Percentiles rank a stretch among this genome's conserved stretches.
Evolutionary conservation across 2,888 invertebrate genomes (phyloP).

Genomic region (Calephelis perditalis): DNA sequence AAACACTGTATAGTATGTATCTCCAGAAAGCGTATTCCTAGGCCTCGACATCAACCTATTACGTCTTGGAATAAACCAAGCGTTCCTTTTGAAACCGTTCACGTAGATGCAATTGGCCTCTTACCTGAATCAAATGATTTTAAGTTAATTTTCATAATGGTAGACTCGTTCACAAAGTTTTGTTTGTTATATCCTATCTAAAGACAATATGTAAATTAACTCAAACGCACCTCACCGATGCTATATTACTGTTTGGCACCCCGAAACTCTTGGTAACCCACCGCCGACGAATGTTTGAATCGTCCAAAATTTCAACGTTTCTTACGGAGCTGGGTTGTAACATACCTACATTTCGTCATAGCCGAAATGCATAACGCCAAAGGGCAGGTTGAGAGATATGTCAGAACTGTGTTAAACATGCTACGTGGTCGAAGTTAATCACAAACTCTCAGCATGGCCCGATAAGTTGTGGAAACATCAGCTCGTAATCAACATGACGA

Average conservation of each 20-base stretch:
- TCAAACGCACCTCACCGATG: not conserved
- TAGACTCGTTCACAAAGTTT: slow-evolving; percentile 23
- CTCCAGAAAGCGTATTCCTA: slow-evolving; percentile 21
- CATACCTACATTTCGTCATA: not conserved
- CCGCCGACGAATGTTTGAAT: not conserved
- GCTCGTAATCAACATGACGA: slow-evolving; percentile 23
- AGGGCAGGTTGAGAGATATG: no score
- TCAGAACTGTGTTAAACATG: not conserved
- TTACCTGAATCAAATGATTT: slow-evolving; percentile 16
- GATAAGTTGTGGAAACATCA: slow-evolving; percentile 23
- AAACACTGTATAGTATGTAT: slow-evolving; percentile 17
- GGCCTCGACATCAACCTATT: slow-evolving; percentile 23
- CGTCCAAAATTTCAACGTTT: not conserved
- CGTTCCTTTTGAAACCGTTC: slow-evolving; percentile 25
- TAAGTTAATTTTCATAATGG: slow-evolving; percentile 18
- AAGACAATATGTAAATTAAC: slow-evolving; percentile 9
- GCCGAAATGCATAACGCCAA: not conserved
- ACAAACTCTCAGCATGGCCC: not conserved
- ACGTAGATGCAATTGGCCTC: slow-evolving; percentile 14
- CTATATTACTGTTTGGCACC: not conserved
- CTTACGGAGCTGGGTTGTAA: not conserved
- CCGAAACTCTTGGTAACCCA: not conserved
- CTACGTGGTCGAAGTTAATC: not conserved
- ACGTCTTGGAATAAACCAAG: slow-evolving; percentile 27
- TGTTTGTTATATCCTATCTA: slow-evolving; percentile 18